A percentile compares a stretch with the other conserved stretches of the same genome.
phyloP scores from a whole-genome alignment of 2,888 invertebrate species.

The Lasioglossum vierecki region DNA sequence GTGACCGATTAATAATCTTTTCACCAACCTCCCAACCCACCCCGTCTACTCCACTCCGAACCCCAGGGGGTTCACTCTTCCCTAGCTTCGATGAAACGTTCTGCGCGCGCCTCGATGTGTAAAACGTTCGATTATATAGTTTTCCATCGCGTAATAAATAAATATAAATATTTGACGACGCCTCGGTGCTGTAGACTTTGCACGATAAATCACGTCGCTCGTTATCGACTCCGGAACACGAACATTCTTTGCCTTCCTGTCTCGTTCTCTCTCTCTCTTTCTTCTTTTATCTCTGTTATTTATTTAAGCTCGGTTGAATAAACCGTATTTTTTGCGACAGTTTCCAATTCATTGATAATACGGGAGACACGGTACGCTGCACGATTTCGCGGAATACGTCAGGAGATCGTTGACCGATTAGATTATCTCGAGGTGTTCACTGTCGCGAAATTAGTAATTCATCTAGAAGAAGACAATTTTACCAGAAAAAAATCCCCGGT shows the following conservation, averaged over 20 bases:
- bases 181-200: conserved; percentile 22
- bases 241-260: not conserved
- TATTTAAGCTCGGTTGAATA: conserved; percentile 7
- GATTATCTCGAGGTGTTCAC: not conserved
- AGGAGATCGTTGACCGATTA: conserved; percentile 1
- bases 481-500: not conserved
- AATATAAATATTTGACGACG: conserved; percentile 56
- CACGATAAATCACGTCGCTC: conserved; percentile 34
- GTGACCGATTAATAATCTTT: conserved; percentile 39
- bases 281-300: not conserved
- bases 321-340: conserved; percentile 7
- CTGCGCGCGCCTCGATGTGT: conserved; percentile 6
- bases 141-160: conserved; percentile 29
- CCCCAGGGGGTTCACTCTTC: too few species aligned
- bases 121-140: conserved; percentile 12
- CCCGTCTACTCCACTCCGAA: not conserved
- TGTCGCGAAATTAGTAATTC: not conserved
- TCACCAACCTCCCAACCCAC: not conserved
- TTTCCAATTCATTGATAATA: conserved; percentile 4
- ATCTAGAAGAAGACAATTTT: not conserved
- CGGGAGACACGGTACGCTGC: not conserved
- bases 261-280: not conserved
- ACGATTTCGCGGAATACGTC: not conserved
- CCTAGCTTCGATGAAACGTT: not conserved
- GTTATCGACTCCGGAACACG: conserved; percentile 1